These are phyloP conservation scores for Panurus biarmicus DNA, from an alignment of 2,113 vertebrate genomes.

Conservation along the genomic window DNA sequence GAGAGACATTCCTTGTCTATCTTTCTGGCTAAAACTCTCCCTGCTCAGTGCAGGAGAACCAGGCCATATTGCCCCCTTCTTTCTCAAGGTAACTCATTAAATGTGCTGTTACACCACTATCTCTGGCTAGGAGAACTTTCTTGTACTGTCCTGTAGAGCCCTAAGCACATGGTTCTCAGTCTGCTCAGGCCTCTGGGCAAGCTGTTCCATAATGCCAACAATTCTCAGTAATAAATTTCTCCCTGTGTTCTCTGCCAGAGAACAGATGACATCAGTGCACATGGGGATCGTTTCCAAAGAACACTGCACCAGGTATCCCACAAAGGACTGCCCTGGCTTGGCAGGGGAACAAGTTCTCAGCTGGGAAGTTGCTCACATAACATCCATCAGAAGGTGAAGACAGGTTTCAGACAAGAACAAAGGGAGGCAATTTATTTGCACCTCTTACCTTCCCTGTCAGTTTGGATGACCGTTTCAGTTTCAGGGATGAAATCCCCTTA, in stretches of 20 bases:
- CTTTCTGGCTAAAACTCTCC: not conserved
- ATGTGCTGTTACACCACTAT: not conserved
- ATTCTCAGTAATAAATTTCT: not conserved
- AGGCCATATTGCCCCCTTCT: not conserved
- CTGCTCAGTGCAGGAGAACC: not conserved
- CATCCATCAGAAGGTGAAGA: not conserved
- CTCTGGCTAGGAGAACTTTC: not conserved
- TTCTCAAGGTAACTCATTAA: not conserved
- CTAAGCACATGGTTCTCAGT: not conserved
- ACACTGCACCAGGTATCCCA: not conserved
- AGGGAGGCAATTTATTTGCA: not conserved
- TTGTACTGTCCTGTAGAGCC: not conserved
- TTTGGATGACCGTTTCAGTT: conserved; percentile 64
- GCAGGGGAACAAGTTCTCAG: not conserved
- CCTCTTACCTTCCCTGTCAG: conserved; percentile 63
- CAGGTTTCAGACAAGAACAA: not conserved
- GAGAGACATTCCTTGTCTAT: not conserved
- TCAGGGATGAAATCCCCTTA: conserved; percentile 69
- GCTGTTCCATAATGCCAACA: not conserved
- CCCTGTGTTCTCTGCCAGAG: not conserved
- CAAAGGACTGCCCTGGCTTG: not conserved
- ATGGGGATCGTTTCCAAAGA: not conserved
- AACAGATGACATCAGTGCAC: not conserved
- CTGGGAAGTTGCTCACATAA: not conserved
- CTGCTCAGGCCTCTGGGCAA: not conserved